Conservation (phyloP, 2,797 vertebrate species). For the Gambusia yucatana region DNA sequence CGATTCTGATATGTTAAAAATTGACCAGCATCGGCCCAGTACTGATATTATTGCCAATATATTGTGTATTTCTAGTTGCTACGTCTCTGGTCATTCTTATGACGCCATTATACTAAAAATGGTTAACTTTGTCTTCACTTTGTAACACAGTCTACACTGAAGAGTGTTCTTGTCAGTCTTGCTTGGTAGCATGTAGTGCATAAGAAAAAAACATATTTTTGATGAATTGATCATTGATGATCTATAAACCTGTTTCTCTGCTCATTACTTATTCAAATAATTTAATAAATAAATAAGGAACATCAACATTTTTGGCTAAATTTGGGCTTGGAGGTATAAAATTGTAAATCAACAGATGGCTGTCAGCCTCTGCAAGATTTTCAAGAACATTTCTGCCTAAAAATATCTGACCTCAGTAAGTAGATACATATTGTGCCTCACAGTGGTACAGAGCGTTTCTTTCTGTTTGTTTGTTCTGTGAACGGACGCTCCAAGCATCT, state of each 20-base stretch:
- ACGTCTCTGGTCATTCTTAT: background rate
- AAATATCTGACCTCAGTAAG: slow-evolving; percentile 7
- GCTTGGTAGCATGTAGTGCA: background rate
- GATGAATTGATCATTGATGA: background rate
- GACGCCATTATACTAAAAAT: background rate
- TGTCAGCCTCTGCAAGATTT: slow-evolving; percentile 15
- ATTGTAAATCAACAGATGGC: slow-evolving; percentile 39
- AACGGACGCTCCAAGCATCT: slow-evolving; percentile 31
- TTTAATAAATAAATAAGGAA: background rate
- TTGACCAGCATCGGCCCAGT: too few species aligned
- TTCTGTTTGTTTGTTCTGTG: slow-evolving; percentile 15
- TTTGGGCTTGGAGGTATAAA: background rate
- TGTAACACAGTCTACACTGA: background rate
- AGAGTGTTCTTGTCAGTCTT: background rate
- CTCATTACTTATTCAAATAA: background rate
- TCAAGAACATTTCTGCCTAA: slow-evolving; percentile 1
- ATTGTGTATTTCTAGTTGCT: background rate
- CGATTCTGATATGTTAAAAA: too few species aligned
- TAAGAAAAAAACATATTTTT: background rate
- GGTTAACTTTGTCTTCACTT: background rate
- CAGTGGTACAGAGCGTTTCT: slow-evolving; percentile 7
- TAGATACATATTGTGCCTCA: background rate
- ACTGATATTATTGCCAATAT: too few species aligned
- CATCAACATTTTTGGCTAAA: slow-evolving; percentile 19
- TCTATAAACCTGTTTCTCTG: background rate